phyloP scores from a whole-genome alignment of 2,888 invertebrate species.

The Odontocerum albicorne region DNA sequence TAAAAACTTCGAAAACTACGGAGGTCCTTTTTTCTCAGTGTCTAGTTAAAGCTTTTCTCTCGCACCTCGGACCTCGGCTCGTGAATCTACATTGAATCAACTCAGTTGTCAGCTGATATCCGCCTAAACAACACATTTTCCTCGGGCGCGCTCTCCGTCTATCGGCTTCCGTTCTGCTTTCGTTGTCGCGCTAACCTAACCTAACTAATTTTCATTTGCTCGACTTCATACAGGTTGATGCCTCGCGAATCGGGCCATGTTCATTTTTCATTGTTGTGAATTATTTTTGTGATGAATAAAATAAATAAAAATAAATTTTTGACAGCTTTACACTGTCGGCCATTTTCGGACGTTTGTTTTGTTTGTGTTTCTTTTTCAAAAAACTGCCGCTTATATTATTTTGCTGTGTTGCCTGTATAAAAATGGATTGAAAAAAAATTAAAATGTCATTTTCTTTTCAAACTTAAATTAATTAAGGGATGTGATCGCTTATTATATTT shows the following conservation, averaged over 20 bases:
- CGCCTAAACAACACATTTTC: constrained; percentile 17
- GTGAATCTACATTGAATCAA: not conserved
- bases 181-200: constrained; percentile 19
- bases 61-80: not conserved
- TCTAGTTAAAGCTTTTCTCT: not conserved
- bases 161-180: constrained; percentile 11
- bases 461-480: no score
- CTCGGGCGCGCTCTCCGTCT: constrained; percentile 11
- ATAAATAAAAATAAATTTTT: not conserved
- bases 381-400: no score
- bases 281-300: no score
- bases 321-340: no score
- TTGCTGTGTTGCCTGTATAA: no score
- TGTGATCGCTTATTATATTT: no score
- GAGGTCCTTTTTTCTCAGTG: not conserved
- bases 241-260: constrained; percentile 10
- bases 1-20: no score
- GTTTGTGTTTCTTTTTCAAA: not conserved
- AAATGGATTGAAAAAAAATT: no score
- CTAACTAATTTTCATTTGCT: constrained; percentile 19
- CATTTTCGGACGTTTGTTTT: no score
- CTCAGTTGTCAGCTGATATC: constrained; percentile 22
- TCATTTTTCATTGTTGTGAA: constrained; percentile 15
- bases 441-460: no score
- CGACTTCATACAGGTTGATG: no score